Percentiles rank a stretch among this genome's conserved stretches.
phyloP scores from a whole-genome alignment of 92 coral and sea anemone species.

The Muricea muricata region DNA sequence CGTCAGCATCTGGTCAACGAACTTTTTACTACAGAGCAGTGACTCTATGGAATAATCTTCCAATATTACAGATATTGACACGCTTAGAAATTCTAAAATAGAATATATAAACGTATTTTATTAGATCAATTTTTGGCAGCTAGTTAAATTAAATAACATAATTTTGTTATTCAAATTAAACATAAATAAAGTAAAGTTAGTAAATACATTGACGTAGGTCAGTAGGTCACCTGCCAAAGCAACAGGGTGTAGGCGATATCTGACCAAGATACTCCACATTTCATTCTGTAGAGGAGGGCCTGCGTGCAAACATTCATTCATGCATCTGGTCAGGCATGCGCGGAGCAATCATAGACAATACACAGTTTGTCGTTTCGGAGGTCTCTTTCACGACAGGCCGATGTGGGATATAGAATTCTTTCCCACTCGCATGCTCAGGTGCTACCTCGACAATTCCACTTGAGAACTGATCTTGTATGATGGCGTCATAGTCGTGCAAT shows the following conservation, averaged over 20 bases:
- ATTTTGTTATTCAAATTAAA: too few relatives aligned
- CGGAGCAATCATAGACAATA: background rate
- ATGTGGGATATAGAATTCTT: constrained; percentile 18
- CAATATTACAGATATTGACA: too few relatives aligned
- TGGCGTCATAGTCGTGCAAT: constrained; percentile 6
- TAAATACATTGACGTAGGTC: background rate
- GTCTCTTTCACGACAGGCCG: background rate
- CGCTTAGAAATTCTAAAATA: too few relatives aligned
- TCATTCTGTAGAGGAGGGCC: constrained; percentile 33
- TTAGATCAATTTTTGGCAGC: too few relatives aligned
- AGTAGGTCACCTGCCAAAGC: constrained; percentile 49
- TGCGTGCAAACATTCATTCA: constrained; percentile 31
- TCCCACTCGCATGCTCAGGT: background rate
- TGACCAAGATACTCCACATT: constrained; percentile 18
- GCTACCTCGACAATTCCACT: constrained; percentile 22
- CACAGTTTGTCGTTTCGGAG: background rate
- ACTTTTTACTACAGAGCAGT: constrained; percentile 27
- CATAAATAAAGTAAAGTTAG: too few relatives aligned
- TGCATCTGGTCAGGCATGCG: background rate
- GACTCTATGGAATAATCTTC: too few relatives aligned
- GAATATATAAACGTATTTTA: too few relatives aligned
- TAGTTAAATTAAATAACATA: too few relatives aligned
- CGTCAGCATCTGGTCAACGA: constrained; percentile 39
- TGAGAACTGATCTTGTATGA: constrained; percentile 10
- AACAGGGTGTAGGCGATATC: constrained; percentile 35